phyloP scores from a whole-genome alignment of 1,140 invertebrate genomes.

The Caenorhabditis briggsae region DNA sequence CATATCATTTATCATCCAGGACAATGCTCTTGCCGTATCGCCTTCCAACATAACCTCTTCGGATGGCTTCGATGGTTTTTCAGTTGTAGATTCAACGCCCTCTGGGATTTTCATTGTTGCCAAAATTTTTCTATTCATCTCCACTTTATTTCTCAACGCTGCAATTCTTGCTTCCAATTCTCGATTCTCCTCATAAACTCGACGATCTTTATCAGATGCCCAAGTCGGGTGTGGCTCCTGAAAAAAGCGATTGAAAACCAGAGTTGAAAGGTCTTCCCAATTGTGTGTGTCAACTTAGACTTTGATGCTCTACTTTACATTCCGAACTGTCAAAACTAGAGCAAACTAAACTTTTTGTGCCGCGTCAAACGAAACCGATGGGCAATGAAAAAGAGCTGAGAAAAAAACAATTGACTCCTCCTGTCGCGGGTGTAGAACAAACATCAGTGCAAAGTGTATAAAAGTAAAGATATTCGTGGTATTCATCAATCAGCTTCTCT shows the following conservation, averaged over 20 bases:
- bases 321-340: conserved; percentile 46
- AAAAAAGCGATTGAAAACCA: conserved; percentile 14
- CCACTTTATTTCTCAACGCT: conserved; percentile 43
- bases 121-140: conserved; percentile 33
- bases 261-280: conserved; percentile 22
- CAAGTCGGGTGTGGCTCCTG: conserved; percentile 41
- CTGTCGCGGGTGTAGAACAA: conserved; percentile 17
- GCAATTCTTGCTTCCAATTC: conserved; percentile 39
- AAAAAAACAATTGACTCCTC: conserved; percentile 31
- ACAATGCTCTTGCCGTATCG: conserved; percentile 22
- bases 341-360: conserved; percentile 26
- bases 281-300: conserved; percentile 18
- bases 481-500: conserved; percentile 48
- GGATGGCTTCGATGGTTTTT: not conserved
- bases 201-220: conserved; percentile 18
- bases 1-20: conserved; percentile 51
- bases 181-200: conserved; percentile 43
- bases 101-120: conserved; percentile 33
- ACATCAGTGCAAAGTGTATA: conserved; percentile 48
- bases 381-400: conserved; percentile 18
- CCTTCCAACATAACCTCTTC: conserved; percentile 28
- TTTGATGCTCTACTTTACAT: conserved; percentile 54
- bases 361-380: conserved; percentile 40
- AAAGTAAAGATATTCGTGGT: conserved; percentile 6
- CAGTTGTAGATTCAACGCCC: not conserved